These are phyloP conservation scores for Eupithecia subumbrata DNA, from an alignment of 2,888 invertebrate genomes.

Conservation along the genomic window DNA sequence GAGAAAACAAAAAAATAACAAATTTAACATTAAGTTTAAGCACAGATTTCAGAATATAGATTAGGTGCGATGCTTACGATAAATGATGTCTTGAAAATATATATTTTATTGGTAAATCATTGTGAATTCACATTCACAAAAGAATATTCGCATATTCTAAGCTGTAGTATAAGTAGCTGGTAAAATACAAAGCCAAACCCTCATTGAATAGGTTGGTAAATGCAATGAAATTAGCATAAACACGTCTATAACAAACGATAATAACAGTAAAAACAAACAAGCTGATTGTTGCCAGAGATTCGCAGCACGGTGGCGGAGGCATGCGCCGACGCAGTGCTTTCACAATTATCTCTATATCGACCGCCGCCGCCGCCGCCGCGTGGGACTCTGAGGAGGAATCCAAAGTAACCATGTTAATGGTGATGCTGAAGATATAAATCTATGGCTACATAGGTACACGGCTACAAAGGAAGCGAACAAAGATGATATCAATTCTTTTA, in stretches of 20 bases:
- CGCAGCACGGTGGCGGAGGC: slow-evolving; percentile 5
- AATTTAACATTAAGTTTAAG: background rate
- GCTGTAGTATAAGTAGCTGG: no score
- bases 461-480: background rate
- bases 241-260: slow-evolving; percentile 18
- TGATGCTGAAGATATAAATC: background rate
- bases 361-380: background rate
- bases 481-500: background rate
- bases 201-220: background rate
- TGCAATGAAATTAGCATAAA: slow-evolving; percentile 27
- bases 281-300: slow-evolving; percentile 18
- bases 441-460: background rate
- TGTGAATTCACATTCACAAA: no score
- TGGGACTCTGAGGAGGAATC: background rate
- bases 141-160: no score
- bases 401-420: background rate
- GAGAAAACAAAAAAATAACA: no score
- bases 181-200: background rate
- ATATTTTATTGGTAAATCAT: background rate
- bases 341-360: slow-evolving; percentile 23
- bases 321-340: slow-evolving; percentile 30
- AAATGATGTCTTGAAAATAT: background rate
- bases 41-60: background rate
- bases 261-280: slow-evolving; percentile 33
- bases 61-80: background rate